These are phyloP conservation scores for Dysmachus trigonus DNA, from an alignment of 2,888 invertebrate species.

Conservation along the genomic window DNA sequence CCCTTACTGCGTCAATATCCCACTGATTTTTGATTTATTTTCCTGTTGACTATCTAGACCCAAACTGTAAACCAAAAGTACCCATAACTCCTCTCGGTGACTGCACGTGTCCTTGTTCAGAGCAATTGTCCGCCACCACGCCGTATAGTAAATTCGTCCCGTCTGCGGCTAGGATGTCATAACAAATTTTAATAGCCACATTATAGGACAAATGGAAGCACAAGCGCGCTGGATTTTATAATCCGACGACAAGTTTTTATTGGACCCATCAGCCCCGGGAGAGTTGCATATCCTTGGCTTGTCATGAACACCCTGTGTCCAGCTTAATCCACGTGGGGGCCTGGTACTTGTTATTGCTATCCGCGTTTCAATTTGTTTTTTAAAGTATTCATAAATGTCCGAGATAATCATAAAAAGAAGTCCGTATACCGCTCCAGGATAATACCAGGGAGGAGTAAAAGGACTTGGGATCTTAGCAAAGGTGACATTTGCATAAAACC, in stretches of 20 bases:
- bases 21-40: neutral
- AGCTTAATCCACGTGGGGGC: neutral
- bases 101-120: neutral
- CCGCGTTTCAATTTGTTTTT: neutral
- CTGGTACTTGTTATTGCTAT: neutral
- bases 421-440: neutral
- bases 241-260: neutral
- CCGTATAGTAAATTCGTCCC: neutral
- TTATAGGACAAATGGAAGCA: neutral
- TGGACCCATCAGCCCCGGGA: neutral
- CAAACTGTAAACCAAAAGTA: neutral
- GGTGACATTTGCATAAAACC: neutral
- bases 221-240: neutral
- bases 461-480: neutral
- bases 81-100: neutral
- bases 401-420: neutral
- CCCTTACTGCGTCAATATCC: neutral
- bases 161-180: neutral
- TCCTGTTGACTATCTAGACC: neutral
- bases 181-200: neutral
- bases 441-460: neutral
- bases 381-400: neutral
- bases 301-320: neutral
- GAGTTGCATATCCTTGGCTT: neutral
- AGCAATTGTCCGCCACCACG: neutral